Conservation (phyloP, 2,888 invertebrate species). For the Agrilus mali region DNA sequence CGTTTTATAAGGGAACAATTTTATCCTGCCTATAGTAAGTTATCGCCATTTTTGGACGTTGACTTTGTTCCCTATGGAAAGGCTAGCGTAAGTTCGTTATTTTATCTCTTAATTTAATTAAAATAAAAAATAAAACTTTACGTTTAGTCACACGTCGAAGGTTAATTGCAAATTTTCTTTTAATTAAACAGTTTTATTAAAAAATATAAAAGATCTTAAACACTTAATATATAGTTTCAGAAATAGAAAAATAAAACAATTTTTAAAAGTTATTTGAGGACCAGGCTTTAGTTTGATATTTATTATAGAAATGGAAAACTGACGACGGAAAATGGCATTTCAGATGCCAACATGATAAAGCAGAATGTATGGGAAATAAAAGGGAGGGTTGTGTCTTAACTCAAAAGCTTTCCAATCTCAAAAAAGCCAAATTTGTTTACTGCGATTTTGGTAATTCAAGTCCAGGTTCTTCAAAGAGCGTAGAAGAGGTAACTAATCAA, state of each 20-base stretch:
- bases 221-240: no score
- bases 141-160: no score
- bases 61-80: constrained; percentile 41
- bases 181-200: not conserved
- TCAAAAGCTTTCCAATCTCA: constrained; percentile 18
- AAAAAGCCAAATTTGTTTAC: constrained; percentile 25
- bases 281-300: no score
- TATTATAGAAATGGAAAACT: no score
- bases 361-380: constrained; percentile 37
- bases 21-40: constrained; percentile 19
- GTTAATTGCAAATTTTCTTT: no score
- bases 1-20: constrained; percentile 34
- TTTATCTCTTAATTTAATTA: no score
- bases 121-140: no score
- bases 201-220: no score
- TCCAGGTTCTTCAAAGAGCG: constrained; percentile 12
- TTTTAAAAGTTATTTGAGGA: no score
- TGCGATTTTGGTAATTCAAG: constrained; percentile 30
- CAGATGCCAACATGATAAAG: constrained; percentile 36
- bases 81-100: constrained; percentile 31
- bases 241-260: no score
- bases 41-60: constrained; percentile 7
- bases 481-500: constrained; percentile 14
- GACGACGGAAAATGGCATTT: constrained; percentile 23
- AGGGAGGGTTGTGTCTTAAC: constrained; percentile 36